A percentile compares a stretch with the other conserved stretches of the same genome.
Conservation (phyloP, 2,797 vertebrate species). For the Clangula hyemalis region DNA sequence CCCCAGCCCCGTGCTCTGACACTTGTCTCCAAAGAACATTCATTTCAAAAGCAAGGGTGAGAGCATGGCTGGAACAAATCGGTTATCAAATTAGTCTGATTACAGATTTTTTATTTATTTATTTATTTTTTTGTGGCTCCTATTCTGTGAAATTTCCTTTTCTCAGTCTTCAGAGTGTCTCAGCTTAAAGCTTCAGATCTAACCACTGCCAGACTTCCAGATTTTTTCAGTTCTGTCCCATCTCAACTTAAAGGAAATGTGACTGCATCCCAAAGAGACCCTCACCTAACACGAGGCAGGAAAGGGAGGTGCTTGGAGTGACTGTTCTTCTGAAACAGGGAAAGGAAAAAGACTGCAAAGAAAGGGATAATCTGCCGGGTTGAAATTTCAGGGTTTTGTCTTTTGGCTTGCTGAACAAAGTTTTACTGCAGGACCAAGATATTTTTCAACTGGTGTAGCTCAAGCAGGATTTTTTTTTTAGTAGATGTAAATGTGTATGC, state of each 20-base stretch:
- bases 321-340: neutral
- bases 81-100: conserved; percentile 65
- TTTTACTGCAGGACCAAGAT: neutral
- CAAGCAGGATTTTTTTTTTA: neutral
- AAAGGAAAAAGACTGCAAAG: neutral
- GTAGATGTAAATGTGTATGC: neutral
- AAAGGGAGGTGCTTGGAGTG: conserved; percentile 24
- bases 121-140: neutral
- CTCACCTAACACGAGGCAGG: neutral
- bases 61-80: conserved; percentile 57
- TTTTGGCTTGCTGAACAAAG: neutral
- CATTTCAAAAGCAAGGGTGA: conserved; percentile 28
- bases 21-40: conserved; percentile 43
- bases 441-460: neutral
- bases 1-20: neutral
- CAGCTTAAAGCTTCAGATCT: neutral
- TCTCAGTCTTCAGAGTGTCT: neutral
- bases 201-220: neutral
- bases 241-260: neutral
- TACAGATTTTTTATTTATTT: neutral
- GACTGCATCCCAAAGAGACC: neutral
- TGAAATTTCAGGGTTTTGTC: neutral
- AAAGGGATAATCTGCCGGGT: neutral
- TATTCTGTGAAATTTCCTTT: conserved; percentile 55
- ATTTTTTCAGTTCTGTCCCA: neutral